Percentiles rank a stretch among this genome's conserved stretches.
These are phyloP conservation scores for Pyrocephalus nanus DNA, from an alignment of 2,797 vertebrate species.

Conservation along the genomic window DNA sequence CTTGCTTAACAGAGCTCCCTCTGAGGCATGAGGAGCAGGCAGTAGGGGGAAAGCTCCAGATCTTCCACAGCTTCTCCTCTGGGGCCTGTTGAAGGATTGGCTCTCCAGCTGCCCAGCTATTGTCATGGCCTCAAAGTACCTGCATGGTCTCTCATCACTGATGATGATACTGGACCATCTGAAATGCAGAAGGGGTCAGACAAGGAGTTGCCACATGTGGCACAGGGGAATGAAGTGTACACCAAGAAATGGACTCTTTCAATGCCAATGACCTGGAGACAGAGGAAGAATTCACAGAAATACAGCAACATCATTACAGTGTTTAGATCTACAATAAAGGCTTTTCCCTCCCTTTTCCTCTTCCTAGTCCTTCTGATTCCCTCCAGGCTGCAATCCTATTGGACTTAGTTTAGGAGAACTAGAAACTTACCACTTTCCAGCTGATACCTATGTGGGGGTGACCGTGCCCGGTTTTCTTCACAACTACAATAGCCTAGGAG, in stretches of 20 bases:
- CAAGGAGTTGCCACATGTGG: neutral
- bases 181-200: neutral
- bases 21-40: rapidly evolving
- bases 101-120: neutral
- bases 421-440: neutral
- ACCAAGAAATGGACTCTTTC: neutral
- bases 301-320: neutral
- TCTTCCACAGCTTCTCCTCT: neutral
- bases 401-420: neutral
- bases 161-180: neutral
- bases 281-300: neutral
- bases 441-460: neutral
- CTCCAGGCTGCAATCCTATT: neutral
- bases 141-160: neutral
- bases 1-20: neutral
- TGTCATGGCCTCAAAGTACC: neutral
- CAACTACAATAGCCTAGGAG: neutral
- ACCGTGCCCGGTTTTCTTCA: neutral
- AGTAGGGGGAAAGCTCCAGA: neutral
- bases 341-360: neutral
- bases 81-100: neutral
- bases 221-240: neutral
- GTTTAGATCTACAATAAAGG: neutral
- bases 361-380: neutral
- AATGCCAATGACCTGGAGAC: neutral